Evolutionary conservation across 2,797 vertebrate species (phyloP), one percentile per base, ranked within the genome.

Genomic region (Enteromius mattozi): DNA sequence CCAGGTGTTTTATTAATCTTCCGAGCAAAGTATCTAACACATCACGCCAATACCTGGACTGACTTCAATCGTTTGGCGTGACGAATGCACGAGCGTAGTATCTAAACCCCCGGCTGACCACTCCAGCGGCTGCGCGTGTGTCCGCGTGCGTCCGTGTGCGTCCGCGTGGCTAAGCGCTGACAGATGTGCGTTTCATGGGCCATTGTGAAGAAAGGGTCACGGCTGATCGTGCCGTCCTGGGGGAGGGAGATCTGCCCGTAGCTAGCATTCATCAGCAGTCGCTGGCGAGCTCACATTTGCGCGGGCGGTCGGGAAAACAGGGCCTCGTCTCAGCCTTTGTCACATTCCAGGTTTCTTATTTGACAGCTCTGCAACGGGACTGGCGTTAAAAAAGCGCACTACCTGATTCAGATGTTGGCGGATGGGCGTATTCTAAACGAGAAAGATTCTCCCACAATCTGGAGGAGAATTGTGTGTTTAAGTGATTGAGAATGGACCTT

Each of bases 1-100:
- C 89, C 92, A 94, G 95, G 89, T 96, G 93, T 94, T 96, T 94
- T 94, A 90, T 96, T 93, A 96, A 94, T 96, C 93, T 95, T 42
- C 87, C 90, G 88, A 92, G 88, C 89, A 91, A 83, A 88, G 86
- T 93, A 92, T 94, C 92, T 96, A 92, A 94, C 94, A 92, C 91
- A 88, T 90, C 89, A 90, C 91, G 88, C 92, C 94, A 95, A 91
- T 95, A 96, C 92, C 93, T 95, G 92, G 91, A 91, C 91, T 93
- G 90, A 87, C 90, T 95, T 95, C 94, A 94, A 91, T 95, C 93
- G 77, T 88, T 88, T 86, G 92, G 91, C 91, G 86, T 93, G 88
- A 92, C 92, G 65, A 82, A 87, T 84, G 79, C 90, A 88, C 91
- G 90, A 90, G 91, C 94, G 92, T 88, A 83, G 30, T 61, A 91